Evolutionary conservation across 2,797 vertebrate genomes (phyloP).

Genomic region (Heliangelus exortis): DNA sequence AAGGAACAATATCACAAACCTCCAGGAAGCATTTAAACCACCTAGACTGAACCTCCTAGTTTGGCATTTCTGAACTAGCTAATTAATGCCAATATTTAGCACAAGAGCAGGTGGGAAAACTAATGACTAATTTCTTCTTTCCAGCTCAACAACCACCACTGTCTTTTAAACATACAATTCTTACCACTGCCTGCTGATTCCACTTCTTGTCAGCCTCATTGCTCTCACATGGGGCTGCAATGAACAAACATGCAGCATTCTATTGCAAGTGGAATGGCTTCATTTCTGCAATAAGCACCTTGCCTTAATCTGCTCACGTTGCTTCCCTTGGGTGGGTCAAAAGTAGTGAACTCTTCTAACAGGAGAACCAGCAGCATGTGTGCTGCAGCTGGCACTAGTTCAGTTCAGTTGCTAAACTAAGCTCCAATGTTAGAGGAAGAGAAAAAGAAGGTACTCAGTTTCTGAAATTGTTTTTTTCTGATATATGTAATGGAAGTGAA

Average conservation of each 20-base stretch:
- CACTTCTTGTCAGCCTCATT: neutral
- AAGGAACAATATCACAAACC: neutral
- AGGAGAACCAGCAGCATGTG: neutral
- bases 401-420: neutral
- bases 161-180: conserved; percentile 40
- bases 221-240: neutral
- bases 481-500: neutral
- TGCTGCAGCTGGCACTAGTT: neutral
- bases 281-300: neutral
- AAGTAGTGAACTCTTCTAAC: neutral
- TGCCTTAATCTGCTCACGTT: neutral
- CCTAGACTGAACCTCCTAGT: conserved; percentile 17
- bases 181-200: conserved; percentile 27
- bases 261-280: neutral
- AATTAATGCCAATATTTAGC: conserved; percentile 58
- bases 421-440: neutral
- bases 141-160: neutral
- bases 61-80: conserved; percentile 30
- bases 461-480: neutral
- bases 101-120: conserved; percentile 33
- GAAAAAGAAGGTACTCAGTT: neutral
- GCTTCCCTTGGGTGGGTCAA: neutral
- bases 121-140: conserved; percentile 59
- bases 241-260: neutral
- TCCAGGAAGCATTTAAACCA: conserved; percentile 40